These are phyloP conservation scores for Protophormia terraenovae DNA, from an alignment of 2,888 invertebrate genomes.

Conservation along the genomic window DNA sequence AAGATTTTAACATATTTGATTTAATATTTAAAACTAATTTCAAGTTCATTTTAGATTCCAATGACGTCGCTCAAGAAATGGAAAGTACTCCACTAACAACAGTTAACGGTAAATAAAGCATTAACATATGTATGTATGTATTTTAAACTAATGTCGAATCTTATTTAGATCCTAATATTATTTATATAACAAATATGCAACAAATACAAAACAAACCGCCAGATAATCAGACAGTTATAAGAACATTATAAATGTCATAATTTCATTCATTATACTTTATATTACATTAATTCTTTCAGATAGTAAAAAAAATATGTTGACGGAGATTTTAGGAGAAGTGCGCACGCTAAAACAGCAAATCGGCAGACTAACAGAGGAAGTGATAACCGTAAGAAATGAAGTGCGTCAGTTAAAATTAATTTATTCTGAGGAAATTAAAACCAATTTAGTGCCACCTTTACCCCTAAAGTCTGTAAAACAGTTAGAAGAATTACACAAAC, in stretches of 20 bases:
- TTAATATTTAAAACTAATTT: constrained; percentile 22
- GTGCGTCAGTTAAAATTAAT: constrained; percentile 15
- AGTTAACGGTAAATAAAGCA: constrained; percentile 4
- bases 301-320: constrained; percentile 27
- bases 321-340: constrained; percentile 24
- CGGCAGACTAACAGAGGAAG: constrained; percentile 13
- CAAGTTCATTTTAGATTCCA: constrained; percentile 21
- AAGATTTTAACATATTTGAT: constrained; percentile 1
- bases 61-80: neutral
- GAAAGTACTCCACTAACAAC: constrained; percentile 8
- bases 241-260: neutral
- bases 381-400: constrained; percentile 23
- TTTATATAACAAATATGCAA: constrained; percentile 16
- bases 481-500: neutral
- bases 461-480: constrained; percentile 25
- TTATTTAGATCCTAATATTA: constrained; percentile 8
- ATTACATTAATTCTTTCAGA: neutral
- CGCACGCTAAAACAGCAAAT: constrained; percentile 17
- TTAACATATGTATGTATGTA: neutral
- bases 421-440: constrained; percentile 8
- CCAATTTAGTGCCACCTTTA: constrained; percentile 30
- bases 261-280: neutral
- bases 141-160: constrained; percentile 24
- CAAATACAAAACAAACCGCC: constrained; percentile 17
- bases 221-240: neutral